Percentiles rank a stretch among this genome's conserved stretches.
These are phyloP conservation scores for Mobula birostris DNA, from an alignment of 2,113 vertebrate species.

Conservation along the genomic window DNA sequence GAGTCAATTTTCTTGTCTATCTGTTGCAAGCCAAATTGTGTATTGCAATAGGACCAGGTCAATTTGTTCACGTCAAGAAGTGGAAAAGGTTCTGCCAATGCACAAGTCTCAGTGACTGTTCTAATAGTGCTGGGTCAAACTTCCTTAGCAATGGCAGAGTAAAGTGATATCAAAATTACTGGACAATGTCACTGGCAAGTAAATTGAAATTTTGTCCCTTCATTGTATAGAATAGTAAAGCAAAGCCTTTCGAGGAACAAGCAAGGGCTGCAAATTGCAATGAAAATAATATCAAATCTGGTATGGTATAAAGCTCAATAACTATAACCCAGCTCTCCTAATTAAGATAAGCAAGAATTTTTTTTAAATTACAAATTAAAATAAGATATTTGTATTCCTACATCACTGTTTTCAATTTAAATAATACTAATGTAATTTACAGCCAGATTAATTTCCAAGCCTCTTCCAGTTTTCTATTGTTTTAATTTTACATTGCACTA, in stretches of 20 bases:
- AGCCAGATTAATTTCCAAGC: neutral
- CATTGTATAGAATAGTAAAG: neutral
- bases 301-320: neutral
- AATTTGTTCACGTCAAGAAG: slow-evolving; percentile 29
- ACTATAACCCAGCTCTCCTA: neutral
- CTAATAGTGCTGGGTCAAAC: neutral
- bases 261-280: neutral
- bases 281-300: neutral
- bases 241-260: neutral
- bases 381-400: neutral
- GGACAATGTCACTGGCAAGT: neutral
- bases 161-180: neutral
- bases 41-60: slow-evolving; percentile 13
- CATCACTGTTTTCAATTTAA: slow-evolving; percentile 1
- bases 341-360: neutral
- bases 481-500: neutral
- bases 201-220: neutral
- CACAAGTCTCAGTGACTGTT: neutral
- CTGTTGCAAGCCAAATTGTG: neutral
- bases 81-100: neutral
- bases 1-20: slow-evolving; percentile 17
- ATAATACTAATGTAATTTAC: slow-evolving; percentile 33
- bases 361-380: slow-evolving; percentile 4
- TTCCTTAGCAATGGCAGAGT: neutral
- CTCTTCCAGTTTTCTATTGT: slow-evolving; percentile 5